A percentile compares a stretch with the other conserved stretches of the same genome.
Evolutionary conservation across 2,888 invertebrate genomes (phyloP).

Genomic region (Lasioglossum villosulum): DNA sequence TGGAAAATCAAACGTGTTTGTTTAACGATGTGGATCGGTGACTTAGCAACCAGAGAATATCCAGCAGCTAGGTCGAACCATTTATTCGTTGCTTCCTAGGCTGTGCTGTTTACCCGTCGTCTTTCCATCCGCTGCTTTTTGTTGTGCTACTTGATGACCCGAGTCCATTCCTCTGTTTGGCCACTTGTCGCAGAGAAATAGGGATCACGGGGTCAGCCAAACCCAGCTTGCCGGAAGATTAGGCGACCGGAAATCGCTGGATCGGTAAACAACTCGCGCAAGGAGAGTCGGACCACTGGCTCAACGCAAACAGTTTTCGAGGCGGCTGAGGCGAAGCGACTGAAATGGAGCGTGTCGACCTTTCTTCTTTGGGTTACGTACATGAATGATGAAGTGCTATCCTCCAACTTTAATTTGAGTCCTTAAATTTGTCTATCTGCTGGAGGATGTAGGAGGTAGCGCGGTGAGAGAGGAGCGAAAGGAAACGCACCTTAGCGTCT

Average conservation of each 20-base stretch:
- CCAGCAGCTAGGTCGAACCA: background rate
- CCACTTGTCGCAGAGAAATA: background rate
- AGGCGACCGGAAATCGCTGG: constrained; percentile 11
- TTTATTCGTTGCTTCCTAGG: constrained; percentile 15
- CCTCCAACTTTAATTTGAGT: no score
- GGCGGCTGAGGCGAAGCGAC: no score
- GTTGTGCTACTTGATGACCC: constrained; percentile 11
- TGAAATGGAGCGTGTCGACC: no score
- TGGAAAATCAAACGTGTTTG: constrained; percentile 35
- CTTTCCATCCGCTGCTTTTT: constrained; percentile 10
- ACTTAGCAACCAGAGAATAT: constrained; percentile 6
- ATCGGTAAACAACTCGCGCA: background rate
- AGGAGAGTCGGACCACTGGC: background rate
- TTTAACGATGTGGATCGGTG: constrained; percentile 34
- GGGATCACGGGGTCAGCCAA: background rate
- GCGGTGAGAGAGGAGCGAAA: no score
- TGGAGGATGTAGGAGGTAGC: no score
- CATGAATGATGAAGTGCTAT: no score
- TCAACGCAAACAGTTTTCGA: background rate
- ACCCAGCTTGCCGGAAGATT: constrained; percentile 2
- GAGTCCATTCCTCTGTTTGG: constrained; percentile 3
- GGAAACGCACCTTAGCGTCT: no score
- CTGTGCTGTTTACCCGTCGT: background rate
- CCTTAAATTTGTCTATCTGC: no score
- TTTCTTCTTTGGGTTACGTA: no score